Evolutionary conservation across 2,888 invertebrate genomes (phyloP), one percentile per base, ranked within the genome.

Genomic region (Schizotus pectinicornis): DNA sequence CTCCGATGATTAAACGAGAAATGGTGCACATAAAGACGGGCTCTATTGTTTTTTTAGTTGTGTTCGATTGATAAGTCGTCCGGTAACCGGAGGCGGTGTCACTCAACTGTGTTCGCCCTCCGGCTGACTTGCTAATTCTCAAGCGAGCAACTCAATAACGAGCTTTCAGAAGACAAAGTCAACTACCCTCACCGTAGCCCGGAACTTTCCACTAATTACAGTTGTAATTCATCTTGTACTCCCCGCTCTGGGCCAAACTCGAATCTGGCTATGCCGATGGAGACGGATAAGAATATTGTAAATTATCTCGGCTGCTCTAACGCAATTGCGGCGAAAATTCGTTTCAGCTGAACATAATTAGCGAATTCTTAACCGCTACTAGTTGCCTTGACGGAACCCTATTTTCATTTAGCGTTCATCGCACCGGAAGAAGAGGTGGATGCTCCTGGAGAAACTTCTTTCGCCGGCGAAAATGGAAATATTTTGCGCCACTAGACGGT

Each of bases 181-280:
- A 68, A 70, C 69, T 64, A 65, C 65, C 65, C 64, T 62, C 47
- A 56, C 51, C 62, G 62, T 59, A 41, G 61, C 67, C 64, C 57
- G 63, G 62, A 70, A 71, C 69, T 71, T 71, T 68, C 67, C 68
- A 67, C 72, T 73, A 74, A 74, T 74, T 74, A 70, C 71, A 61
- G 64, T 65, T 68, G 71, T 71, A 72, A 73, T 71, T 72, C 70
- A 72, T 70, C 72, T 70, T 62, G 67, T 63, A 68, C 56, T 34
- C 54, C 31, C 42, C 32, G 9, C 42, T 50, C 50, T 56, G 47
- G 47, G 50, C 43, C 33, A 45, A 49, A 39, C 50, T 51, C 32
- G 50, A 48, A 48, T 55, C 54, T 48, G 54, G 14, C 41, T 55
- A 55, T 53, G 38, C 22, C 36, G 52, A 47, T 55, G 35, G 36